Conservation (phyloP, 2,888 invertebrate species). For the Chesias legatella region DNA sequence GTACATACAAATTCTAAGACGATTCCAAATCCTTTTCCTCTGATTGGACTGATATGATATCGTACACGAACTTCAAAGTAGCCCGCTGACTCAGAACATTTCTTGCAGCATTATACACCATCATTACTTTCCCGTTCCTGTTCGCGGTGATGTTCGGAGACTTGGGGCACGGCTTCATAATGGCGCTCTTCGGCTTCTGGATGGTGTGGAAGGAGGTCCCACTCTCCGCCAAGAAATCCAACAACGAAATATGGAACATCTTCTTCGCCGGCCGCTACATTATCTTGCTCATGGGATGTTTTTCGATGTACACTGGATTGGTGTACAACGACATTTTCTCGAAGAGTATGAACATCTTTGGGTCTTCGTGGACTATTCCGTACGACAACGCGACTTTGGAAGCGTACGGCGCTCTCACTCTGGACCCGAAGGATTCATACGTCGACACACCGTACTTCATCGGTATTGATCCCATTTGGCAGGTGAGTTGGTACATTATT, state of each 20-base stretch:
- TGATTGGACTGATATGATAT: no score
- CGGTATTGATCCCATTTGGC: conserved; percentile 92
- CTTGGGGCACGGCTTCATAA: conserved; percentile 92
- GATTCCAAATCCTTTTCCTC: no score
- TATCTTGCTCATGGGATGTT: conserved; percentile 97
- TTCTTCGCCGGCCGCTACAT: conserved; percentile 99
- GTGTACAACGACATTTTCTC: conserved; percentile 99
- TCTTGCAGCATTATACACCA: conserved; percentile 88
- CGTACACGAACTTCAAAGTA: neutral
- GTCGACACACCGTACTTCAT: conserved; percentile 89
- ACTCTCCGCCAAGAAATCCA: conserved; percentile 84
- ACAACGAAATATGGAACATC: conserved; percentile 96
- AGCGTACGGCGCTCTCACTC: conserved; percentile 70
- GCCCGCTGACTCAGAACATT: neutral
- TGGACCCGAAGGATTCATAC: conserved; percentile 83
- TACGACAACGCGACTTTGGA: conserved; percentile 79
- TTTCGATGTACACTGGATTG: conserved; percentile 98
- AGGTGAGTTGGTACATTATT: conserved; percentile 59
- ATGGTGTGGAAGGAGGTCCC: conserved; percentile 91
- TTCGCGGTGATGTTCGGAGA: conserved; percentile 99
- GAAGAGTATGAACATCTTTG: conserved; percentile 96
- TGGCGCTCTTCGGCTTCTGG: conserved; percentile 89
- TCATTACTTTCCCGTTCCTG: conserved; percentile 96
- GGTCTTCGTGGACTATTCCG: conserved; percentile 88
- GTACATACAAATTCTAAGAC: no score